phyloP scores from a whole-genome alignment of 2,113 vertebrate species.

The Eretmochelys imbricata region DNA sequence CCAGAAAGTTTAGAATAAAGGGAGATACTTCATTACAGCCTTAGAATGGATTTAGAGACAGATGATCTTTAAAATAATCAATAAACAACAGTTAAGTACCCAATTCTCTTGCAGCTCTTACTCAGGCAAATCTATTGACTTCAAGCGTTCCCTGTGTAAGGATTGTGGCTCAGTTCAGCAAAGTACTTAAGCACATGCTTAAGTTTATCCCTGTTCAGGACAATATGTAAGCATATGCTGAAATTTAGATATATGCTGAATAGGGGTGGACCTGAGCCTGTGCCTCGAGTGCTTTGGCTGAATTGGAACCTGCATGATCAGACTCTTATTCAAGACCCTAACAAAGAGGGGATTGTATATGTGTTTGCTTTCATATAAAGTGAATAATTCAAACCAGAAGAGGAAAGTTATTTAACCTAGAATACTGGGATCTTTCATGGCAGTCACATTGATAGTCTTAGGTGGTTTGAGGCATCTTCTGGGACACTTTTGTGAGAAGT shows the following conservation, averaged over 20 bases:
- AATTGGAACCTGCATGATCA: neutral
- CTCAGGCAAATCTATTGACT: neutral
- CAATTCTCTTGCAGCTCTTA: neutral
- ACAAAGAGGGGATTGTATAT: neutral
- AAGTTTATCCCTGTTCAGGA: neutral
- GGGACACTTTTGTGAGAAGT: neutral
- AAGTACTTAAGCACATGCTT: neutral
- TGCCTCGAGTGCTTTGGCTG: neutral
- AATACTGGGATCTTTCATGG: neutral
- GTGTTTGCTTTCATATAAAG: conserved; percentile 23
- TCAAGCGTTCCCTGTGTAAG: neutral
- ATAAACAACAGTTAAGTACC: neutral
- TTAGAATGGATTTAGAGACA: neutral
- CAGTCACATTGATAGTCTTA: neutral
- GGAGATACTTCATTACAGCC: neutral
- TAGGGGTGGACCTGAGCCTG: neutral
- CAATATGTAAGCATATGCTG: neutral
- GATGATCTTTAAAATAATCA: conserved; percentile 23
- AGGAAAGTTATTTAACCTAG: neutral
- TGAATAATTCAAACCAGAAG: neutral
- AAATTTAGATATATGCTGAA: neutral
- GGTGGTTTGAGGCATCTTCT: neutral
- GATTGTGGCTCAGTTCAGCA: neutral
- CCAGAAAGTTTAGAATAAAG: neutral
- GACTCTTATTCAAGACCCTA: conserved; percentile 22